These are phyloP conservation scores for Smittia aterrima DNA, from an alignment of 2,888 invertebrate species.

Conservation along the genomic window DNA sequence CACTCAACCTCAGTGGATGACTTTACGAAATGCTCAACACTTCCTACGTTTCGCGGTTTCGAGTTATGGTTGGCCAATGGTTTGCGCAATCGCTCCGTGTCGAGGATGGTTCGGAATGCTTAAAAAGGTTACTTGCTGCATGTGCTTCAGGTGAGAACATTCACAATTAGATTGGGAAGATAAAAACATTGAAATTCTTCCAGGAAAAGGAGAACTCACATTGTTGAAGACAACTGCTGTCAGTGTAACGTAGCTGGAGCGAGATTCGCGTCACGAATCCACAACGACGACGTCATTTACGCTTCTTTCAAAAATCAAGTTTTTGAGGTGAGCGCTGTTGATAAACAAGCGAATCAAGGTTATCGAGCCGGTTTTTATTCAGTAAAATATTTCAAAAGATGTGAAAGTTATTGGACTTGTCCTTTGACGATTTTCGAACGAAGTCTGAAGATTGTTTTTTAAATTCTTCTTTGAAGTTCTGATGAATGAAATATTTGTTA, in stretches of 20 bases:
- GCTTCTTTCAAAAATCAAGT: slow-evolving; percentile 83
- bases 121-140: slow-evolving; percentile 67
- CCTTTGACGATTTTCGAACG: no score
- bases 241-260: slow-evolving; percentile 83
- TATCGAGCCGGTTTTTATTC: neutral
- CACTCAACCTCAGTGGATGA: slow-evolving; percentile 76
- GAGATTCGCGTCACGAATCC: slow-evolving; percentile 70
- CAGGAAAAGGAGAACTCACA: slow-evolving; percentile 61
- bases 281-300: slow-evolving; percentile 77
- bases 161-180: no score
- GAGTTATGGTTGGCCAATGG: slow-evolving; percentile 86
- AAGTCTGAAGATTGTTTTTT: no score
- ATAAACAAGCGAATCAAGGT: neutral
- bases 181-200: slow-evolving; percentile 37
- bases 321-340: slow-evolving; percentile 64
- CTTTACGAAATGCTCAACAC: slow-evolving; percentile 69
- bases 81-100: slow-evolving; percentile 71
- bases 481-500: no score
- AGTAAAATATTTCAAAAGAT: no score
- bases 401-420: no score
- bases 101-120: slow-evolving; percentile 73
- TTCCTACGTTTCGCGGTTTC: slow-evolving; percentile 78
- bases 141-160: slow-evolving; percentile 64
- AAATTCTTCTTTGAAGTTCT: no score
- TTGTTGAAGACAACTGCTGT: slow-evolving; percentile 88